Evolutionary conservation across 1,140 invertebrate genomes (phyloP).

Genomic region (Drosophila tropicalis): DNA sequence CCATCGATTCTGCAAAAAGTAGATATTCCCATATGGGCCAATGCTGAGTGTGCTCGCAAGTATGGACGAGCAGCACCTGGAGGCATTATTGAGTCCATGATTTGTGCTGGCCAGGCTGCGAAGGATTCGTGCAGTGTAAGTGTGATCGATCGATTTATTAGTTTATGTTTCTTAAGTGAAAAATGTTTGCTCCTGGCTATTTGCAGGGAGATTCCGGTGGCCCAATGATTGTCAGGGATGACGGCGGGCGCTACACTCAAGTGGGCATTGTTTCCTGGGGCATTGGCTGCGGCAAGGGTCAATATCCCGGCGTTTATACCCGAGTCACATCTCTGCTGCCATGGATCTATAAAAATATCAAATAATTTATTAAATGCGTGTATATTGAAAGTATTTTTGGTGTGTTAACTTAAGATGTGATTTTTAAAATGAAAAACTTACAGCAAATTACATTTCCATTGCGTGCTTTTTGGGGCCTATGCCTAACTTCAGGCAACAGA

Average conservation of each 20-base stretch:
- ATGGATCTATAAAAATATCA: conserved; percentile 90
- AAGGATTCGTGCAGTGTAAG: conserved; percentile 95
- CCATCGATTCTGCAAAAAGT: conserved; percentile 92
- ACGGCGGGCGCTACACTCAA: conserved; percentile 89
- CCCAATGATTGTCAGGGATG: conserved; percentile 90
- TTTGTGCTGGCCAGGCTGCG: conserved; percentile 92
- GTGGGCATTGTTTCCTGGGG: conserved; percentile 97
- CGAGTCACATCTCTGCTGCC: conserved; percentile 90
- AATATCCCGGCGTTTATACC: conserved; percentile 91
- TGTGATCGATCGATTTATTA: conserved; percentile 22
- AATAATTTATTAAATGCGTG: conserved; percentile 41
- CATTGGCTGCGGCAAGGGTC: conserved; percentile 95
- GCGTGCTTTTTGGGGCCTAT: not conserved
- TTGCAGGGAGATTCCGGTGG: conserved; percentile 95
- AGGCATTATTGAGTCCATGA: conserved; percentile 93
- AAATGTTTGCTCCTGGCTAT: conserved; percentile 52
- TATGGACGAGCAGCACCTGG: conserved; percentile 94
- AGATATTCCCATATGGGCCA: conserved; percentile 92
- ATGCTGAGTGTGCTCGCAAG: conserved; percentile 90
- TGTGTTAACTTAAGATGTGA: conserved; percentile 68
- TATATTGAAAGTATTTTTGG: conserved; percentile 40
- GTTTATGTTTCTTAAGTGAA: not conserved
- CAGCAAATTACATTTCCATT: conserved; percentile 24
- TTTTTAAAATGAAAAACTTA: conserved; percentile 49
- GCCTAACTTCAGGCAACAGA: not conserved